phyloP scores from a whole-genome alignment of 1,140 invertebrate species.

The Drosophila santomea region DNA sequence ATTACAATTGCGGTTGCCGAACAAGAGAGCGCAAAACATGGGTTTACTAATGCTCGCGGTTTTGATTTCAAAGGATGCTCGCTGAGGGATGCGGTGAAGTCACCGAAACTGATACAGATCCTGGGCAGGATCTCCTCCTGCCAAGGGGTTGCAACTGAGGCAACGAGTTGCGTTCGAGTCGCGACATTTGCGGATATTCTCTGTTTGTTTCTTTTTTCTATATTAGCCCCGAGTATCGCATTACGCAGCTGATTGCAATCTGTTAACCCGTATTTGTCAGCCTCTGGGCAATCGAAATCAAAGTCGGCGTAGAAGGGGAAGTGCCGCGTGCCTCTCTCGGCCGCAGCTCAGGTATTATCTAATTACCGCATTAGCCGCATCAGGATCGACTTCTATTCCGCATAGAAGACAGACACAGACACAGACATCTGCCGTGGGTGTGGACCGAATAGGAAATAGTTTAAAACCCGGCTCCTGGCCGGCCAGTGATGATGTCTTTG shows the following conservation, averaged over 20 bases:
- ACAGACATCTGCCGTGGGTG: constrained; percentile 44
- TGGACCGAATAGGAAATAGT: constrained; percentile 52
- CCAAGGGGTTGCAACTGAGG: constrained; percentile 66
- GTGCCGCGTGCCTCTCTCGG: constrained; percentile 59
- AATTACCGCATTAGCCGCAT: constrained; percentile 75
- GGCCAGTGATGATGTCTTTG: constrained; percentile 66
- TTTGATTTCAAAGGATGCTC: constrained; percentile 75
- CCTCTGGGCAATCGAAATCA: constrained; percentile 24
- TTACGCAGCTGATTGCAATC: constrained; percentile 74
- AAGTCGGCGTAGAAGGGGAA: constrained; percentile 13
- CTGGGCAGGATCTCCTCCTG: constrained; percentile 9
- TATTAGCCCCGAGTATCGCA: constrained; percentile 45
- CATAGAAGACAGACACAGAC: not conserved
- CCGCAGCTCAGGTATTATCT: constrained; percentile 59
- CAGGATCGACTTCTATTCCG: constrained; percentile 15
- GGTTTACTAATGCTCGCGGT: constrained; percentile 71
- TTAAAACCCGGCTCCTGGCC: constrained; percentile 27
- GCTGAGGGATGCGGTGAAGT: constrained; percentile 60
- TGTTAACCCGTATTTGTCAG: constrained; percentile 55
- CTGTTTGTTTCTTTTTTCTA: constrained; percentile 23
- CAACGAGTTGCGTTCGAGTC: constrained; percentile 34
- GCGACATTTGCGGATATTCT: constrained; percentile 36
- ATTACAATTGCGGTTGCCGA: constrained; percentile 69
- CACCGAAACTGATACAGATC: constrained; percentile 64
- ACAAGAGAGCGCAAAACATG: constrained; percentile 61